phyloP scores from a whole-genome alignment of 2,888 invertebrate genomes.

The Pandemis heparana region DNA sequence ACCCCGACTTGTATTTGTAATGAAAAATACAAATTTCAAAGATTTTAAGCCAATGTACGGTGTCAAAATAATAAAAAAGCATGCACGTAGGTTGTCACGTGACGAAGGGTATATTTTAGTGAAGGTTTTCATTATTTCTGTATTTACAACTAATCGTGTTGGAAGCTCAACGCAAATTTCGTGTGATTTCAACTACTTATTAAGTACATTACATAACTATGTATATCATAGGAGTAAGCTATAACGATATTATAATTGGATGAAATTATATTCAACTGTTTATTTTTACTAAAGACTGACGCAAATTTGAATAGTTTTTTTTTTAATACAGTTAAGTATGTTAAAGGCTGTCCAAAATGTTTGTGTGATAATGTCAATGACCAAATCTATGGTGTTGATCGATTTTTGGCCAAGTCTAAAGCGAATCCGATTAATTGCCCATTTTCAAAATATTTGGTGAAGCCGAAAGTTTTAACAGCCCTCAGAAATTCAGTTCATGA shows the following conservation, averaged over 20 bases:
- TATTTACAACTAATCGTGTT: constrained; percentile 86
- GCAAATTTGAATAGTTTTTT: constrained; percentile 20
- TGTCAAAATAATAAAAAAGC: constrained; percentile 8
- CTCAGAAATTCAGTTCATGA: no score
- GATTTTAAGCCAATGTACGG: constrained; percentile 1
- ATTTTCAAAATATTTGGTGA: no score
- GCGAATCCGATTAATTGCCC: no score
- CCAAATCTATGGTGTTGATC: no score
- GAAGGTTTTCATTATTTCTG: constrained; percentile 59
- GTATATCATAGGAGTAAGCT: constrained; percentile 55
- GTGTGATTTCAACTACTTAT: constrained; percentile 76
- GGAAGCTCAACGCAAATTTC: constrained; percentile 86
- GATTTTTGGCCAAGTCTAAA: no score
- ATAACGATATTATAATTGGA: constrained; percentile 44
- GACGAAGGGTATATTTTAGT: constrained; percentile 31
- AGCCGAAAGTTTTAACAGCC: no score
- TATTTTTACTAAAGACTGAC: constrained; percentile 6
- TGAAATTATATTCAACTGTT: constrained; percentile 33
- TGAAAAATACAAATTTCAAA: background rate
- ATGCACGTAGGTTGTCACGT: constrained; percentile 8
- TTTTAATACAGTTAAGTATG: no score
- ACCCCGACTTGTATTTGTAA: background rate
- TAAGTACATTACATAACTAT: constrained; percentile 56
- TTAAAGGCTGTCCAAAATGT: no score
- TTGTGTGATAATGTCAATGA: no score